phyloP scores from a whole-genome alignment of 2,888 invertebrate species.

The Emmelina monodactyla region DNA sequence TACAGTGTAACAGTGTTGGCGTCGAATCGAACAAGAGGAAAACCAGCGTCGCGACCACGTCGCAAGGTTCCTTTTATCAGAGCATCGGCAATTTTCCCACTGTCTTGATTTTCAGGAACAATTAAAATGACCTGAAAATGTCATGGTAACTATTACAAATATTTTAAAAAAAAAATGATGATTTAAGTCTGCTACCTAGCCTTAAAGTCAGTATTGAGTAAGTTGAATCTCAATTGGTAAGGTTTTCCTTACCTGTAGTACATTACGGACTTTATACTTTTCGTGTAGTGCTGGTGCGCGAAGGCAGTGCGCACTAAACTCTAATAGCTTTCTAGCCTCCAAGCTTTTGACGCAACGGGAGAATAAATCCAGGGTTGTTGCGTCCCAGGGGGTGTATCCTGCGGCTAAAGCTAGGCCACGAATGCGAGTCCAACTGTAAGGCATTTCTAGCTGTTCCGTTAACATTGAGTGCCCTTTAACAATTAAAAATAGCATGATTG shows the following conservation, averaged over 20 bases:
- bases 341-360: constrained; percentile 38
- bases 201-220: too few species aligned
- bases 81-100: too few species aligned
- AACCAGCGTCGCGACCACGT: constrained; percentile 38
- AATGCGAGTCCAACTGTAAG: constrained; percentile 33
- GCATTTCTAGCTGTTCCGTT: constrained; percentile 42
- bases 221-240: too few species aligned
- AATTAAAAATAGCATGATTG: too few species aligned
- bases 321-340: constrained; percentile 32
- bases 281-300: constrained; percentile 45
- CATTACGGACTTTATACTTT: constrained; percentile 43
- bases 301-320: constrained; percentile 47
- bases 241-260: constrained; percentile 33
- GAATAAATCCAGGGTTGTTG: constrained; percentile 39
- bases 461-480: constrained; percentile 58
- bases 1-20: constrained; percentile 33
- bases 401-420: constrained; percentile 42
- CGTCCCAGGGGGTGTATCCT: constrained; percentile 47
- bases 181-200: too few species aligned
- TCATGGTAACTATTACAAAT: too few species aligned
- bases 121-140: constrained; percentile 46
- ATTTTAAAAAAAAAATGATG: too few species aligned
- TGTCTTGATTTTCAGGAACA: constrained; percentile 34
- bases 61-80: constrained; percentile 40
- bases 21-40: constrained; percentile 43